Base-by-base conservation (phyloP, 1,140 invertebrate species). In the Drosophila teissieri region DNA sequence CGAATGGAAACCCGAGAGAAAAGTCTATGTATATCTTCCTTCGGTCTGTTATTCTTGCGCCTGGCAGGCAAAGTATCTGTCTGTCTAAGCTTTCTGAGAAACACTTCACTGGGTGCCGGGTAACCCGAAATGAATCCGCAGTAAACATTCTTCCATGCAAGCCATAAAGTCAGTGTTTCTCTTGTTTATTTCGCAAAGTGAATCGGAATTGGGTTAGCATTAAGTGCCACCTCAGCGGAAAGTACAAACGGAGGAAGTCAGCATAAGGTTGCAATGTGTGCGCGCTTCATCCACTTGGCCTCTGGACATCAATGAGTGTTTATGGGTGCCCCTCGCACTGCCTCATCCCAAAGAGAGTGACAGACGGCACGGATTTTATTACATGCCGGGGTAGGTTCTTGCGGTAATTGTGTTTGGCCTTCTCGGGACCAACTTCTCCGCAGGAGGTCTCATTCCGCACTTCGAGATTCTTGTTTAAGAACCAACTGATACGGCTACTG, bases 401-500 rank as follows among this genome's bases (percentile, higher is more conserved):
- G 67, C 49, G 70, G 75, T 83, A 86, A 86, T 83, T 69, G 82
- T 53, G 63, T 27, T 52, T 61, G 39, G 40, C 46, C 17, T 46
- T 48, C 51, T 31, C 24, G 63, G 14, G 44, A 45, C 78, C 55
- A 31, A 31, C 8, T 14, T 6, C 48, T 51, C 27, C 1, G 48
- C 48, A 49, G 48, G 48, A 49, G 48, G 82, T 67, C 65, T 54
- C 39, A 36, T 48, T 40, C 53, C 31, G 46, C 53, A 74, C 49
- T 36, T 48, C 27, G 37, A 34, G 48, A 51, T 8, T n/a, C 48
- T 15, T 27, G 42, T 37, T 48, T 17, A 17, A 60, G 48, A 68
- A 72, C 60, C 65, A 49, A 83, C 86, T 67, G n/a, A 88, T 67
- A 78, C 55, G 70, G 83, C 83, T 86, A 79, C 83, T 86, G 83